Base-by-base conservation (phyloP, 2,888 invertebrate genomes). In the Brenthis ino region DNA sequence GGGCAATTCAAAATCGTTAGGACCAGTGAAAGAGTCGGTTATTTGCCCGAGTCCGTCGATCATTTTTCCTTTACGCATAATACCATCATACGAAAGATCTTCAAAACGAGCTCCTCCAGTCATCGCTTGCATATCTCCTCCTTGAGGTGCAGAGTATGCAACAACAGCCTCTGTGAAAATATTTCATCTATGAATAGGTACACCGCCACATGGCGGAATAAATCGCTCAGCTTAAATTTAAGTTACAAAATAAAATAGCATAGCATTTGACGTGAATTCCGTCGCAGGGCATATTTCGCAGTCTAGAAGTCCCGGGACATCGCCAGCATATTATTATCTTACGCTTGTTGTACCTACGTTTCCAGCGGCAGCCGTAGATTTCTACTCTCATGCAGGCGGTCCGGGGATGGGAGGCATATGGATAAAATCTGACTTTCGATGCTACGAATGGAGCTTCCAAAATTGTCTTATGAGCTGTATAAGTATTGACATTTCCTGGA, bases 331-430 rank as follows among this genome's bases (percentile, higher is more conserved):
- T 68, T 70, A 75, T 53, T 75, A 79, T 72, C 67, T 71, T 74
- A 76, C 70, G 76, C 76, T 74, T 80, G 76, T 78, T 79, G 74
- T 85, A 93, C 93, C 78, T 90, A 93, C 93, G 93, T 90, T 93
- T 93, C 93, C 93, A 93, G 47, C 80, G 85, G 88, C 98, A 98
- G 73, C 98, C 98, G 84, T 97, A 98, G 68, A 98, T 91, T 85
- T 98, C 98, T 54, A 98, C 97, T 75, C 98, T 91, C 97, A 98
- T 97, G 91, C 98, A 98, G 61, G 98, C 97, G 0, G 98, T 98
- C 66, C 98, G 93, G 0, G 96, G 96, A 81, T 97, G 96, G 64
- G 96, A 95, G 75, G 97, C 97, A 91, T 96, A 97, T 0, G 98
- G 98, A 75, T 97, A 96, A 90, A 98, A 97, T 55, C 98, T 95